Conservation (phyloP, 2,888 invertebrate genomes). For the Sicus ferrugineus region DNA sequence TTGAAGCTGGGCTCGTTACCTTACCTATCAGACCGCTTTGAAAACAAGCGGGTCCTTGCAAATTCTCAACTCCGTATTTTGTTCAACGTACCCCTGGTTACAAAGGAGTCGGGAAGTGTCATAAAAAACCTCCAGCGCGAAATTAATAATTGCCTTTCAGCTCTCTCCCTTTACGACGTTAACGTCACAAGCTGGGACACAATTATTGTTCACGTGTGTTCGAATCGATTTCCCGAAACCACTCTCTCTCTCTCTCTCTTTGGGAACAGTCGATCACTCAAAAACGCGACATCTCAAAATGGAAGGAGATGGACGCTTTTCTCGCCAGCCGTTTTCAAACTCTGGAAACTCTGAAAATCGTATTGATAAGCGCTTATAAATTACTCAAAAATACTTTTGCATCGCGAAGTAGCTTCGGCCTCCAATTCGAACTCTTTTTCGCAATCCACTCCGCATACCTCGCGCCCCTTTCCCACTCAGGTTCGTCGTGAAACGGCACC, state of each 20-base stretch:
- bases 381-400: neutral
- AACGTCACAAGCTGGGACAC: too few relatives aligned
- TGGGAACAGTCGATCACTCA: too few relatives aligned
- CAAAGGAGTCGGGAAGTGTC: neutral
- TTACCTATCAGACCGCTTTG: slow-evolving; percentile 7
- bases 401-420: neutral
- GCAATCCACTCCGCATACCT: neutral
- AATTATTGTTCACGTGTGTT: neutral
- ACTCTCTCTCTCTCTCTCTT: too few relatives aligned
- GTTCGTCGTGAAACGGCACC: too few relatives aligned
- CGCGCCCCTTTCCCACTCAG: neutral
- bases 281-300: neutral
- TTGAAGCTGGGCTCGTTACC: too few relatives aligned
- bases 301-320: slow-evolving; percentile 12
- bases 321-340: neutral
- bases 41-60: neutral
- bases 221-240: too few relatives aligned
- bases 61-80: neutral
- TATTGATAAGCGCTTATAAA: too few relatives aligned
- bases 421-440: neutral
- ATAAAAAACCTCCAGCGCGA: slow-evolving; percentile 8
- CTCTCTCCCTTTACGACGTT: neutral
- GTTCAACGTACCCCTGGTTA: neutral
- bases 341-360: too few relatives aligned
- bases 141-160: neutral